Conservation (phyloP, 2,888 invertebrate genomes). For the Athalia cordata region DNA sequence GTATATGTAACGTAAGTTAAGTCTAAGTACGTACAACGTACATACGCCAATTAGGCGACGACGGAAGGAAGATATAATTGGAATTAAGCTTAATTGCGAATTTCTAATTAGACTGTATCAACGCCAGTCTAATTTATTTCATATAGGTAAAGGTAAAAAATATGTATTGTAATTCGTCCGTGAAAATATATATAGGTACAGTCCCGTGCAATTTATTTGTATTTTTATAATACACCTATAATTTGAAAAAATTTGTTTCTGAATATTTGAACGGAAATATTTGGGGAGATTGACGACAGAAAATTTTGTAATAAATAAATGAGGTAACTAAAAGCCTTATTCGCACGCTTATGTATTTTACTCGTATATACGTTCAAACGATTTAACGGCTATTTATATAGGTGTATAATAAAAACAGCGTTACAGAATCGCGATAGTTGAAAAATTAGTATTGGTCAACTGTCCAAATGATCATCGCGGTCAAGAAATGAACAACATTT, state of each 20-base stretch:
- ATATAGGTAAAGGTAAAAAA: not conserved
- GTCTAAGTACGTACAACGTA: not conserved
- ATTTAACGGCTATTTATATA: not conserved
- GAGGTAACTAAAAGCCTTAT: too few relatives aligned
- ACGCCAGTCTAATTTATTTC: slow-evolving; percentile 27
- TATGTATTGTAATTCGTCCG: slow-evolving; percentile 11
- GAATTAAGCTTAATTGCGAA: slow-evolving; percentile 31
- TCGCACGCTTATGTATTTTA: not conserved
- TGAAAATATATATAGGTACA: slow-evolving; percentile 17
- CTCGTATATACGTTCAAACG: not conserved
- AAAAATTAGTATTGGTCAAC: not conserved
- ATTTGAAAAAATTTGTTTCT: too few relatives aligned
- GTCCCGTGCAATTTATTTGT: not conserved
- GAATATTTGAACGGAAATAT: too few relatives aligned
- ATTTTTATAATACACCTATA: not conserved
- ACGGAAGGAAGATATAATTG: slow-evolving; percentile 31
- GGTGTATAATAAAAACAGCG: not conserved
- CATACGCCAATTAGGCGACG: slow-evolving; percentile 28
- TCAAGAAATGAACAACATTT: slow-evolving; percentile 24
- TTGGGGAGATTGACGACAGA: too few relatives aligned
- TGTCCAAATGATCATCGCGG: not conserved
- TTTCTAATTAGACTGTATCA: slow-evolving; percentile 29
- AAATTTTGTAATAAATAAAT: too few relatives aligned
- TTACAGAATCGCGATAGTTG: not conserved
- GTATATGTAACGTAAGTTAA: too few relatives aligned